A percentile compares a stretch with the other conserved stretches of the same genome.
These are phyloP conservation scores for Hemibagrus guttatus DNA, from an alignment of 2,797 vertebrate genomes.

Conservation along the genomic window DNA sequence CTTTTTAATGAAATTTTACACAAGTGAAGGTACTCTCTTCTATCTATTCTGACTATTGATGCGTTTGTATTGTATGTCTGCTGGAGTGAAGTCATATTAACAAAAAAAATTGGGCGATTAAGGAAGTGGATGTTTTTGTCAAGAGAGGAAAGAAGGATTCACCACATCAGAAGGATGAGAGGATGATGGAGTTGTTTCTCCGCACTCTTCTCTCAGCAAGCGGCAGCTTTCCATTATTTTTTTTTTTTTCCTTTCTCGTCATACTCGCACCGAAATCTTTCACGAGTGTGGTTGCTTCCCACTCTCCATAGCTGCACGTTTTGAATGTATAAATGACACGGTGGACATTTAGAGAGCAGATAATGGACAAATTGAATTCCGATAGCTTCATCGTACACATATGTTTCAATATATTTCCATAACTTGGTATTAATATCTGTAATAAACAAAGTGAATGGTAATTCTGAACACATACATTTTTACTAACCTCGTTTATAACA, in stretches of 20 bases:
- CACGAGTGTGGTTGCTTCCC: not conserved
- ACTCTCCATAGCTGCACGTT: slow-evolving; percentile 14
- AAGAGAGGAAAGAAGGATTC: slow-evolving; percentile 42
- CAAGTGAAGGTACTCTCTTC: slow-evolving; percentile 31
- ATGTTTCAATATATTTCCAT: slow-evolving; percentile 35
- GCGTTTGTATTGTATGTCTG: not conserved
- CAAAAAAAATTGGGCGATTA: slow-evolving; percentile 14
- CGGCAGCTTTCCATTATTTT: not conserved
- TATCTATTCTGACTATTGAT: slow-evolving; percentile 7
- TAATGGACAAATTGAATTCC: slow-evolving; percentile 28
- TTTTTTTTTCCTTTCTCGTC: not conserved
- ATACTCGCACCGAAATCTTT: not conserved
- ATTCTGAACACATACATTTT: slow-evolving; percentile 21
- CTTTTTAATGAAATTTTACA: not conserved
- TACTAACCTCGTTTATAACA: slow-evolving; percentile 64
- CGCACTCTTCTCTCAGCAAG: not conserved
- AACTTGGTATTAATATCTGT: slow-evolving; percentile 32
- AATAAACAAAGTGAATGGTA: slow-evolving; percentile 31
- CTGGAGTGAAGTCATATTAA: not conserved
- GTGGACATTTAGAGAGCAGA: slow-evolving; percentile 42
- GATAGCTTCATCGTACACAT: slow-evolving; percentile 25
- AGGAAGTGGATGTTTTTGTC: slow-evolving; percentile 32
- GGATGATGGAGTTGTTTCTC: slow-evolving; percentile 16
- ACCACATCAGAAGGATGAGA: slow-evolving; percentile 43
- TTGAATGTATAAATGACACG: slow-evolving; percentile 46